A percentile compares a stretch with the other conserved stretches of the same genome.
phyloP scores from a whole-genome alignment of 2,888 invertebrate genomes.

The Lutraria lutraria region DNA sequence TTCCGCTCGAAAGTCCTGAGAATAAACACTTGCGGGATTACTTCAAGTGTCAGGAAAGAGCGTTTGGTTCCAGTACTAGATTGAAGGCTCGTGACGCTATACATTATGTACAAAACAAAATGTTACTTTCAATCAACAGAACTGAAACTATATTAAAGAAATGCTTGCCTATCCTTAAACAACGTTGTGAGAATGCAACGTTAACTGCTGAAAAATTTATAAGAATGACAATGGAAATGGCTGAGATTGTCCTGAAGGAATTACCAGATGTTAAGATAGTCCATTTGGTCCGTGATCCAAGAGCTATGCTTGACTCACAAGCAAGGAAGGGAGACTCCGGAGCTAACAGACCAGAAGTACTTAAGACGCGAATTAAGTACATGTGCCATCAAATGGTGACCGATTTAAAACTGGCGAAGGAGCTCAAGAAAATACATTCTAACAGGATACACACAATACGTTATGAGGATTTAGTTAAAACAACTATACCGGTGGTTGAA shows the following conservation, averaged over 20 bases:
- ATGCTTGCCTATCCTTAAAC: constrained; percentile 50
- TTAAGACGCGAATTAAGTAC: constrained; percentile 25
- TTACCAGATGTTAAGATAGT: constrained; percentile 48
- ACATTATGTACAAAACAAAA: constrained; percentile 27
- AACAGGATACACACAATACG: constrained; percentile 41
- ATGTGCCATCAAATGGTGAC: constrained; percentile 53
- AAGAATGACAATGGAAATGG: constrained; percentile 57
- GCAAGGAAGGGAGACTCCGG: constrained; percentile 56
- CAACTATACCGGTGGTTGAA: constrained; percentile 9
- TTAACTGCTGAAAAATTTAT: constrained; percentile 55
- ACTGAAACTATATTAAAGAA: background rate
- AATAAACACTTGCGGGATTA: constrained; percentile 17
- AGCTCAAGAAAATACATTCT: constrained; percentile 37
- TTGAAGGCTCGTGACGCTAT: background rate
- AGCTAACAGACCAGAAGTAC: background rate
- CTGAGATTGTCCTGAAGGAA: constrained; percentile 25
- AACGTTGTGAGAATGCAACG: constrained; percentile 40
- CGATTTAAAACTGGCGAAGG: constrained; percentile 36
- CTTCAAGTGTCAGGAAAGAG: constrained; percentile 23
- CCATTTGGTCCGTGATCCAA: constrained; percentile 63
- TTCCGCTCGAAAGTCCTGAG: background rate
- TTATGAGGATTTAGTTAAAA: constrained; percentile 57
- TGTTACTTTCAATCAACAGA: background rate
- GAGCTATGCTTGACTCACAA: constrained; percentile 69
- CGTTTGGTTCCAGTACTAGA: background rate